Evolutionary conservation across 2,113 vertebrate species (phyloP).

Genomic region (Limanda limanda): DNA sequence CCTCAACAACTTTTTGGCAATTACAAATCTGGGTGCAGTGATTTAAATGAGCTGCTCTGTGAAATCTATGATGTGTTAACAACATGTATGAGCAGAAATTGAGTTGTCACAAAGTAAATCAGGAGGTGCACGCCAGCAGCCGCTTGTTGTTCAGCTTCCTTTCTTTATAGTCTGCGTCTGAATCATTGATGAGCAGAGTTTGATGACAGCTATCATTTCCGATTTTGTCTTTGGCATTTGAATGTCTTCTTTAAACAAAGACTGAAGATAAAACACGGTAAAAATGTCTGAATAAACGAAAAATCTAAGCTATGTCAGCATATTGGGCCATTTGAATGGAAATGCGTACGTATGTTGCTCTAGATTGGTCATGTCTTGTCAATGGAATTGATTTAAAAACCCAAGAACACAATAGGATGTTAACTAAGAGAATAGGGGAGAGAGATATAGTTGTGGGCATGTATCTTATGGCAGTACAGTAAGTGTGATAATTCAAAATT

Average conservation of each 20-base stretch:
- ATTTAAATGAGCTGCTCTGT: conserved; percentile 23
- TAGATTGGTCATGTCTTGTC: conserved; percentile 64
- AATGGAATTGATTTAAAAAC: conserved; percentile 70
- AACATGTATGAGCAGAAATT: conserved; percentile 33
- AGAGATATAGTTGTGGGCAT: conserved; percentile 66
- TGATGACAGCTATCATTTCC: conserved; percentile 52
- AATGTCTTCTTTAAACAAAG: conserved; percentile 43
- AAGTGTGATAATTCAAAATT: conserved; percentile 80
- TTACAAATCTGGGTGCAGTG: background rate
- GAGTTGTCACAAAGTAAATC: conserved; percentile 16
- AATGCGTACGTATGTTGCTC: conserved; percentile 30
- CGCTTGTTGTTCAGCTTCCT: conserved; percentile 28
- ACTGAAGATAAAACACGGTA: conserved; percentile 16
- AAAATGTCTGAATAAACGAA: conserved; percentile 43
- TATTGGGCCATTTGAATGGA: conserved; percentile 43
- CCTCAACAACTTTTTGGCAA: conserved; percentile 22
- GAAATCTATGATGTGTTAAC: conserved; percentile 16
- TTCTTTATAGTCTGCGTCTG: conserved; percentile 41
- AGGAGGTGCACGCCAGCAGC: conserved; percentile 1
- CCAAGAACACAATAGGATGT: conserved; percentile 75
- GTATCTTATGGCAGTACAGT: conserved; percentile 67
- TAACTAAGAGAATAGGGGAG: conserved; percentile 68
- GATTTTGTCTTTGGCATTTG: conserved; percentile 43
- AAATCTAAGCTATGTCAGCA: conserved; percentile 69
- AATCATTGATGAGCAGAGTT: conserved; percentile 40